These are phyloP conservation scores for Protosalanx chinensis DNA, from an alignment of 2,797 vertebrate species.

Conservation along the genomic window DNA sequence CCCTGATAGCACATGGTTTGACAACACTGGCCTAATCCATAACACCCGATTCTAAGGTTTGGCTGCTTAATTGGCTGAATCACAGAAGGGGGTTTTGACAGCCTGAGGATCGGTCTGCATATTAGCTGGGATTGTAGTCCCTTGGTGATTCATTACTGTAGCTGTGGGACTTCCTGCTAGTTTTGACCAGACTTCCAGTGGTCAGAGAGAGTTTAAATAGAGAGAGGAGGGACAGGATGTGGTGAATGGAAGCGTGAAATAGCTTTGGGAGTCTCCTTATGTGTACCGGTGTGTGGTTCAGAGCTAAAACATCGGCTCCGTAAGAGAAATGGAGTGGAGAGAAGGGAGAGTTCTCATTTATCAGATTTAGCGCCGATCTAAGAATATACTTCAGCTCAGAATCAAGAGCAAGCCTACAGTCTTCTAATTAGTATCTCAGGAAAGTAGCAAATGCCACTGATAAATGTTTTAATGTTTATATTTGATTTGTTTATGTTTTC, in stretches of 20 bases:
- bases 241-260: constrained; percentile 60
- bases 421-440: constrained; percentile 22
- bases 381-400: constrained; percentile 23
- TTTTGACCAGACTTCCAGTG: constrained; percentile 28
- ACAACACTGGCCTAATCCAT: no score
- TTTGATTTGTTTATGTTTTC: constrained; percentile 11
- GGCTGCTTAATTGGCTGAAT: no score
- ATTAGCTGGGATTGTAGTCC: no score
- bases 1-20: no score
- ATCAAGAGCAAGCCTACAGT: constrained; percentile 21
- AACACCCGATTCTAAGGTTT: no score
- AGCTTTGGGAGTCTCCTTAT: constrained; percentile 38
- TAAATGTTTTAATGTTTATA: constrained; percentile 7
- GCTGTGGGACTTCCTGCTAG: constrained; percentile 28
- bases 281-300: background rate
- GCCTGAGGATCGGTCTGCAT: no score
- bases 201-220: constrained; percentile 27
- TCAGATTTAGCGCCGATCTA: constrained; percentile 32
- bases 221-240: constrained; percentile 37
- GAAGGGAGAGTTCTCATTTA: constrained; percentile 28
- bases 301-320: constrained; percentile 14
- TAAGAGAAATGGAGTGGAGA: constrained; percentile 24
- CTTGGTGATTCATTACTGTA: no score
- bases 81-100: no score
- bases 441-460: constrained; percentile 16